Conservation (phyloP, 2,797 vertebrate genomes). For the Epinephelus malabaricus region DNA sequence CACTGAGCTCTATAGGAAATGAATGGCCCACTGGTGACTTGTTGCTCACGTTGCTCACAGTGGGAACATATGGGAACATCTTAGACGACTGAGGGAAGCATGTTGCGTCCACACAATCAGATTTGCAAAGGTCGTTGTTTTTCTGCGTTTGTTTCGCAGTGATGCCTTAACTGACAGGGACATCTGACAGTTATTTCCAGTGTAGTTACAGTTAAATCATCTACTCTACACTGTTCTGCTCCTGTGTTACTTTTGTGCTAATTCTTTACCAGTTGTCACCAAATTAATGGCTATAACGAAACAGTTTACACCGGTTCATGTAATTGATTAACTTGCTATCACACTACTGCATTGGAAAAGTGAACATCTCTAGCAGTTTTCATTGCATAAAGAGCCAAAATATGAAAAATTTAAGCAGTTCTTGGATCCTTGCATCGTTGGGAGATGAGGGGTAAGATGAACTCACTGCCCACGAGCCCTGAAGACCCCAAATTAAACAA, state of each 20-base stretch:
- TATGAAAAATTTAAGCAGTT: background rate
- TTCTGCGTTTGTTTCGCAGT: slow-evolving; percentile 21
- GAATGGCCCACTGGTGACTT: slow-evolving; percentile 41
- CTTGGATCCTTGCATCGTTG: background rate
- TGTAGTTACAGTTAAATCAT: background rate
- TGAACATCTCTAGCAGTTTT: background rate
- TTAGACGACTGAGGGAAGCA: slow-evolving; percentile 30
- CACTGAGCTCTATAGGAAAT: slow-evolving; percentile 41
- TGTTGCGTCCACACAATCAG: slow-evolving; percentile 18
- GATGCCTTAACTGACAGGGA: slow-evolving; percentile 17
- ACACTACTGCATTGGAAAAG: slow-evolving; percentile 1
- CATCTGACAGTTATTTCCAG: slow-evolving; percentile 2
- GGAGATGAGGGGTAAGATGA: background rate
- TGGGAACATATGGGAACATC: slow-evolving; percentile 50
- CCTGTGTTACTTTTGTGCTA: background rate
- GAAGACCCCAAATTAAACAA: slow-evolving; percentile 3
- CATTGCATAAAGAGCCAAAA: background rate
- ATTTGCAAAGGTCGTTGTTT: slow-evolving; percentile 43
- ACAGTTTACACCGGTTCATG: slow-evolving; percentile 45
- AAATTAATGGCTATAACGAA: slow-evolving; percentile 51
- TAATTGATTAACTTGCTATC: slow-evolving; percentile 22
- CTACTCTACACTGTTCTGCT: background rate
- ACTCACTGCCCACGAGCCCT: background rate
- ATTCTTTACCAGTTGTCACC: background rate
- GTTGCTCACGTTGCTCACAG: slow-evolving; percentile 43